Evolutionary conservation across 2,113 vertebrate species (phyloP), one percentile per base, ranked within the genome.

Genomic region (Marcusenius ussheri): DNA sequence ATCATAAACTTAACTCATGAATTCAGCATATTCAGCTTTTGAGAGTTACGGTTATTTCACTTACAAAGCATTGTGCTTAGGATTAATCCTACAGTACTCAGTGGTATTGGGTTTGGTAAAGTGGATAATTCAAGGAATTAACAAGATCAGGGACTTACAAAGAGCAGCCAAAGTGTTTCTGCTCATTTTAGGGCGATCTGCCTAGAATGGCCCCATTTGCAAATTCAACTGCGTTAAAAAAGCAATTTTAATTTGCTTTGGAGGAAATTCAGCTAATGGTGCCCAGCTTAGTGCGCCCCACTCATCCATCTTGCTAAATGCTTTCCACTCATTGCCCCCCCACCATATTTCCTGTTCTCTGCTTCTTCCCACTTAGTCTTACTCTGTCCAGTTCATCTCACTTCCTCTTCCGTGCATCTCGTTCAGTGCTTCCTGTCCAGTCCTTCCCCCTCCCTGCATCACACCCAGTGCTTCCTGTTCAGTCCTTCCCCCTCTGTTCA

Each of bases 61-160:
- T 80, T 7, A 42, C 35, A 80, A 70, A 80, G 74, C 31, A 42
- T 42, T 42, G 35, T 42, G 15, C 15, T 80, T 42, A 39, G 74
- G 74, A 80, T 19, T 80, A 80, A 80, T 42, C 35, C 35, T 42
- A 8, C 13, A 39, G 31, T 42, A 42, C 35, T 35, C 35, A 42
- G 35, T 42, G 74, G 15, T 27, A 80, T 80, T 35, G 74, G 11
- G 74, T 80, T 80, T 35, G 11, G 74, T 80, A 42, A 80, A 80
- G 31, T 80, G 74, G 74, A 80, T 42, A 80, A 42, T 39, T 80
- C 6, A 35, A 42, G 74, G n/a, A 80, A 42, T 80, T 70, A 70
- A 70, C 49, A 83, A 88, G 49, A 90, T 90, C 90, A 83, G 74
- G 17, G 74, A 80, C 15, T 80, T 80, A 77, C 27, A 80, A 80